These are phyloP conservation scores for Mythimna ferrago DNA, from an alignment of 2,888 invertebrate genomes.

Conservation along the genomic window DNA sequence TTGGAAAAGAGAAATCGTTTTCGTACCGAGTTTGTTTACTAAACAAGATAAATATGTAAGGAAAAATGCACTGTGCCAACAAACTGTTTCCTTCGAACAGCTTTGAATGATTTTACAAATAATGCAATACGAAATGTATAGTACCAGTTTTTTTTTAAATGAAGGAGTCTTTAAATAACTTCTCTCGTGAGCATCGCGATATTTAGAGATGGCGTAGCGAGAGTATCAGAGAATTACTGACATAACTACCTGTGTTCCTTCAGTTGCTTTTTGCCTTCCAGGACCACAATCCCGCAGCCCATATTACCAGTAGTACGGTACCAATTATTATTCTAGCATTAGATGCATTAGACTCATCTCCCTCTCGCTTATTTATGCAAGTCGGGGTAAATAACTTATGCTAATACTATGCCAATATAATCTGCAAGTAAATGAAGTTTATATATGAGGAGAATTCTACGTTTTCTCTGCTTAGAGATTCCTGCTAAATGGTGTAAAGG, in stretches of 20 bases:
- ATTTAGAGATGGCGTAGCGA: too few relatives aligned
- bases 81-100: neutral
- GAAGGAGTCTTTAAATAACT: too few relatives aligned
- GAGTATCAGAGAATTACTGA: too few relatives aligned
- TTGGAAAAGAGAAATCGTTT: constrained; percentile 6
- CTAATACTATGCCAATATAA: constrained; percentile 36
- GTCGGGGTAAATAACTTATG: constrained; percentile 47
- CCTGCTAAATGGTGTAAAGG: constrained; percentile 11
- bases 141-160: neutral
- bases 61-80: constrained; percentile 17
- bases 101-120: constrained; percentile 1
- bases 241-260: too few relatives aligned
- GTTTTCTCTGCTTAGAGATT: neutral
- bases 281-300: too few relatives aligned
- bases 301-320: too few relatives aligned
- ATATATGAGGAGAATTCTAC: constrained; percentile 11
- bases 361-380: constrained; percentile 17
- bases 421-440: constrained; percentile 54
- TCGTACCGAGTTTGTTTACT: neutral
- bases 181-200: too few relatives aligned
- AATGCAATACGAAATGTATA: neutral
- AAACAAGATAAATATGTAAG: neutral
- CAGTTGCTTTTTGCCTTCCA: too few relatives aligned
- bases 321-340: constrained; percentile 25
- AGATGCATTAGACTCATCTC: constrained; percentile 39